Evolutionary conservation across 2,113 vertebrate genomes (phyloP).

Genomic region (Phylloscopus trochiloides): DNA sequence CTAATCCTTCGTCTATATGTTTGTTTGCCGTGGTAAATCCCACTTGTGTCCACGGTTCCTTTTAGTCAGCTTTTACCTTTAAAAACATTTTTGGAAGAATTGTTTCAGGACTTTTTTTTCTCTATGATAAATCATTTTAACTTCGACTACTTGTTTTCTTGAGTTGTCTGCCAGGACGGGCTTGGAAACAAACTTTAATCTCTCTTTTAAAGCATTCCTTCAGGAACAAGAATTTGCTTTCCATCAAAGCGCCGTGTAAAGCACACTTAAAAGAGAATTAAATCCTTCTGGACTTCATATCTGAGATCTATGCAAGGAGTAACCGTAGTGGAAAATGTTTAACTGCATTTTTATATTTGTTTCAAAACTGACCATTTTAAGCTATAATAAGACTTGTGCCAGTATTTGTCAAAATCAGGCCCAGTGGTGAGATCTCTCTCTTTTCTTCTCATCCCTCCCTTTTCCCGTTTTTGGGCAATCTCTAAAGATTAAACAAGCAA

Average conservation of each 20-base stretch:
- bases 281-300: slow-evolving; percentile 29
- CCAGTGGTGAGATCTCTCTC: not conserved
- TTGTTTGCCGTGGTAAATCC: slow-evolving; percentile 12
- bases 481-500: slow-evolving; percentile 18
- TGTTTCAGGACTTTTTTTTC: not conserved
- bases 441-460: slow-evolving; percentile 19
- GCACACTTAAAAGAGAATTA: slow-evolving; percentile 44
- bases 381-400: not conserved
- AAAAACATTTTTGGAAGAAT: not conserved
- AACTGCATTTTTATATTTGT: not conserved
- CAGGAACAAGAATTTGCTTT: slow-evolving; percentile 53
- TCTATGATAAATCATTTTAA: slow-evolving; percentile 44
- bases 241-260: slow-evolving; percentile 28
- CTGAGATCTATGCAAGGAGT: not conserved
- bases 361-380: not conserved
- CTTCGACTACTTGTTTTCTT: slow-evolving; percentile 43
- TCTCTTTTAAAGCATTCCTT: slow-evolving; percentile 59
- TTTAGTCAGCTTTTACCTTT: slow-evolving; percentile 51
- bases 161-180: slow-evolving; percentile 29
- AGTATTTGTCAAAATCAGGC: not conserved
- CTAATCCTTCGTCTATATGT: not conserved
- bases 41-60: not conserved
- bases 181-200: slow-evolving; percentile 55
- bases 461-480: not conserved
- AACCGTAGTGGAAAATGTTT: not conserved